phyloP scores from a whole-genome alignment of 2,113 vertebrate genomes.

The Heloderma charlesbogerti region DNA sequence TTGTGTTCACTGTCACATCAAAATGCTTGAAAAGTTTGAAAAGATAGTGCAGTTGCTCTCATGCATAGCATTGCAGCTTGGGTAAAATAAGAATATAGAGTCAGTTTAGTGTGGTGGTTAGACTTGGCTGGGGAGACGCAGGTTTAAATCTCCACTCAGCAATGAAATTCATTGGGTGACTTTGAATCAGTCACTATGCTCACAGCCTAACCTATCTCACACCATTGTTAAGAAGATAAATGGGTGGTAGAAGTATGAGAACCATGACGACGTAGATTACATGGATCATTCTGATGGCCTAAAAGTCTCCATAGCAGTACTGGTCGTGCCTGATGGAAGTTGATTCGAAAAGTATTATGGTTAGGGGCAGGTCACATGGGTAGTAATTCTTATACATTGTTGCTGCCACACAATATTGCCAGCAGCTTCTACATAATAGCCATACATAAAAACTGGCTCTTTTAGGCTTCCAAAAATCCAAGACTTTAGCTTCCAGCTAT shows the following conservation, averaged over 20 bases:
- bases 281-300: too few relatives aligned
- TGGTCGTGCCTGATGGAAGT: not conserved
- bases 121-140: not conserved
- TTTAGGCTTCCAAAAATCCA: not conserved
- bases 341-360: not conserved
- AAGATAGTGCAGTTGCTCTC: not conserved
- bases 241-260: not conserved
- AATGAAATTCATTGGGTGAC: not conserved
- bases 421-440: not conserved
- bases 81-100: not conserved
- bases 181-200: not conserved
- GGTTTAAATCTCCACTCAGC: not conserved
- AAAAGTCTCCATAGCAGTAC: not conserved
- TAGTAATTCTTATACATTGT: not conserved
- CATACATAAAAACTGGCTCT: not conserved
- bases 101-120: not conserved
- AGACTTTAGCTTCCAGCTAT: fast-evolving
- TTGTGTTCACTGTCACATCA: not conserved
- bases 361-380: not conserved
- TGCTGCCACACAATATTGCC: not conserved
- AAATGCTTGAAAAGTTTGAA: not conserved
- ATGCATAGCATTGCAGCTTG: not conserved
- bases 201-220: not conserved
- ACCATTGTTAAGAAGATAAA: not conserved
- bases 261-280: too few relatives aligned